Evolutionary conservation across 2,888 invertebrate genomes (phyloP).

Genomic region (Tachina grossa): DNA sequence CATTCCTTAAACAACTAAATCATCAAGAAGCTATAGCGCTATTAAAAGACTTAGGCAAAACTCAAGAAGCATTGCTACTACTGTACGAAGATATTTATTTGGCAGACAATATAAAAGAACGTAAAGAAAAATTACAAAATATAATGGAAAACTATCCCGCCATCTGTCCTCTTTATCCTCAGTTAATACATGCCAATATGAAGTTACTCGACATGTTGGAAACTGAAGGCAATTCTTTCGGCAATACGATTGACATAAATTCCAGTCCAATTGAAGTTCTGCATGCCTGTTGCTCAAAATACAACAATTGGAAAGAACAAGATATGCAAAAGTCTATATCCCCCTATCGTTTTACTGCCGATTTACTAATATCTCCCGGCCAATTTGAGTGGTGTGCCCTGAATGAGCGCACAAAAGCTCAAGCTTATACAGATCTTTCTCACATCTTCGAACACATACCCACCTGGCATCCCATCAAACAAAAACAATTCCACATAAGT

Average conservation of each 20-base stretch:
- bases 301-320: slow-evolving; percentile 80
- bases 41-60: slow-evolving; percentile 88
- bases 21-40: slow-evolving; percentile 87
- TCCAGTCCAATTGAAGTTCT: slow-evolving; percentile 80
- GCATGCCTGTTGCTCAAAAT: slow-evolving; percentile 78
- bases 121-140: slow-evolving; percentile 77
- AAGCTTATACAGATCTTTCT: slow-evolving; percentile 81
- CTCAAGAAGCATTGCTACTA: slow-evolving; percentile 86
- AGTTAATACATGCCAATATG: slow-evolving; percentile 77
- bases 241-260: slow-evolving; percentile 72
- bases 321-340: slow-evolving; percentile 75
- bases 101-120: slow-evolving; percentile 77
- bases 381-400: slow-evolving; percentile 89
- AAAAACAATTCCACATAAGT: slow-evolving; percentile 82
- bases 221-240: slow-evolving; percentile 73
- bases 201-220: slow-evolving; percentile 78
- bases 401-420: slow-evolving; percentile 83
- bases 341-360: slow-evolving; percentile 79
- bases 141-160: slow-evolving; percentile 75
- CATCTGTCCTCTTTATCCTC: slow-evolving; percentile 77
- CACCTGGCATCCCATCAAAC: slow-evolving; percentile 81
- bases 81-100: slow-evolving; percentile 82
- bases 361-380: slow-evolving; percentile 84
- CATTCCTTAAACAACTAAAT: slow-evolving; percentile 88
- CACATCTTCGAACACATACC: slow-evolving; percentile 79